Base-by-base conservation (phyloP, 2,113 vertebrate genomes). In the Eulemur macaco region DNA sequence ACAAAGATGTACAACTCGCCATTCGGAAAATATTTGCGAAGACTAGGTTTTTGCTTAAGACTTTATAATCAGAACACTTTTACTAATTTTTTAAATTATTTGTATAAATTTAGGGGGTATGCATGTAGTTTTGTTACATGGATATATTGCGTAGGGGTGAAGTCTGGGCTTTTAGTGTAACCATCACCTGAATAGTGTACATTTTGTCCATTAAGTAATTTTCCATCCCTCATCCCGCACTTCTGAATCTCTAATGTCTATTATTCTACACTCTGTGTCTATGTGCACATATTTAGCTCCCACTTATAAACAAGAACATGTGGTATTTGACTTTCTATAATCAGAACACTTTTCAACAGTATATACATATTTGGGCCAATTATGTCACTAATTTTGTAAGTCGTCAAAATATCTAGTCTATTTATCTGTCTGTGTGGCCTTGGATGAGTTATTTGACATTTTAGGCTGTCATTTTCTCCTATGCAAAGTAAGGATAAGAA, bases 1-100 rank as follows among this genome's bases (percentile, higher is more conserved):
- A 97, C 73, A 97, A 89, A 45, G 97, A 97, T 7, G 93, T 97
- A 4, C 95, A 97, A 80, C 25, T 94, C 12, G 97, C 95, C 18
- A 86, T 97, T 60, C 0, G 6, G 78, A 97, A 96, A 83, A 52
- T 93, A 20, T 73, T 97, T 56, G 39, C 23, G 13, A 93, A 66
- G 81, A 47, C 77, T 45, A 34, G 20, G 1, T 27, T 93, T 91
- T 86, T 68, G 34, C 39, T 66, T 64, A 97, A 96, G 54, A 60
- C 11, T 37, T 63, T 54, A 64, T 95, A 82, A 76, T 77, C 7
- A 45, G 13, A 81, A 23, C 1, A 29, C 31, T 89, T 85, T 60
- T 11, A 60, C 27, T 60, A 60, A 60, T 27, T 4, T 60, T 60
- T 27, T 25, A 25, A 58, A 27, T 11, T 60, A 60, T 60, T 60